A percentile compares a stretch with the other conserved stretches of the same genome.
Evolutionary conservation across 2,113 vertebrate genomes (phyloP).

Genomic region (Turdus rufiventris): DNA sequence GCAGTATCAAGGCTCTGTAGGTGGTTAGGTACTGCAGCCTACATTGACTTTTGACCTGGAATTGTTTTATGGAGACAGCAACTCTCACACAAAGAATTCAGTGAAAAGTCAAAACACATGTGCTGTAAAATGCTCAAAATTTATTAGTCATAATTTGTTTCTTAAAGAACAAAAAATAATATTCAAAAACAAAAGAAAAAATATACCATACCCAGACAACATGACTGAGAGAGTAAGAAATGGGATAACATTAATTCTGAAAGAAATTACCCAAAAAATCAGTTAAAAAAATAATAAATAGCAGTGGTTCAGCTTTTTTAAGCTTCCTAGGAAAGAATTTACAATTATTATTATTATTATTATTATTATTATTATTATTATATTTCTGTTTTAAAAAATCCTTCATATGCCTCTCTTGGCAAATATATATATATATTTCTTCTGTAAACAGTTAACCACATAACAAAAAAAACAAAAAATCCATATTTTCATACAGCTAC

Average conservation of each 20-base stretch:
- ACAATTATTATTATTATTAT: conserved; percentile 34
- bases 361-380: conserved; percentile 40
- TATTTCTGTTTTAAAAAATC: conserved; percentile 17
- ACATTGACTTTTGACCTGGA: neutral
- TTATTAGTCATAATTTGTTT: conserved; percentile 56
- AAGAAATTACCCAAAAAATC: conserved; percentile 32
- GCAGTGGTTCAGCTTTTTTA: conserved; percentile 21
- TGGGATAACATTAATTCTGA: conserved; percentile 1
- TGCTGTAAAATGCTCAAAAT: conserved; percentile 60
- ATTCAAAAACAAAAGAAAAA: conserved; percentile 45
- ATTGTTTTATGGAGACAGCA: neutral
- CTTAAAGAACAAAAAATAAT: conserved; percentile 20
- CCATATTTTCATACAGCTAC: conserved; percentile 27
- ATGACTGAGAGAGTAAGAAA: neutral
- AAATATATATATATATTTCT: conserved; percentile 45
- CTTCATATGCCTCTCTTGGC: conserved; percentile 47
- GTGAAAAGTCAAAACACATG: neutral
- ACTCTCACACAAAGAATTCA: neutral
- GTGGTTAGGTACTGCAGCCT: neutral
- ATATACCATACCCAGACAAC: conserved; percentile 32
- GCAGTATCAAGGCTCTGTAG: neutral
- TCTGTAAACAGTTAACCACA: conserved; percentile 68
- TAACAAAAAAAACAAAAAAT: conserved; percentile 8
- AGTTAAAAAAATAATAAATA: conserved; percentile 60
- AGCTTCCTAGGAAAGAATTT: conserved; percentile 49